A percentile compares a stretch with the other conserved stretches of the same genome.
phyloP scores from a whole-genome alignment of 2,797 vertebrate species.

The Artibeus jamaicensis region DNA sequence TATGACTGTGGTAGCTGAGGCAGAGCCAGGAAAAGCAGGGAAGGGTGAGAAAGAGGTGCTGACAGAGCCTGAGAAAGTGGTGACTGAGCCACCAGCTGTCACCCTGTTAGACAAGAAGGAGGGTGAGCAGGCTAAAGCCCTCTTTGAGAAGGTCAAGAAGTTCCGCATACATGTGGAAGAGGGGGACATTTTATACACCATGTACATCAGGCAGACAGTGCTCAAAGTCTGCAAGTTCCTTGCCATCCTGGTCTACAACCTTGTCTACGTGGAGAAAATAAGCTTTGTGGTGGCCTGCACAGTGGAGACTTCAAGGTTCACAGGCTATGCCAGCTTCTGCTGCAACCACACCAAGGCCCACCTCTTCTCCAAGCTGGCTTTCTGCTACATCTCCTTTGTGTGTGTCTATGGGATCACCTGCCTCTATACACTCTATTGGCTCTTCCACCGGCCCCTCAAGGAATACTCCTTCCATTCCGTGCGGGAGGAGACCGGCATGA shows the following conservation, averaged over 20 bases:
- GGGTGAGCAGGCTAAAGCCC: constrained; percentile 93
- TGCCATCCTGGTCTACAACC: constrained; percentile 88
- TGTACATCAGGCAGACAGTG: constrained; percentile 92
- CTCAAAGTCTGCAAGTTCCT: constrained; percentile 91
- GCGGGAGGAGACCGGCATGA: constrained; percentile 90
- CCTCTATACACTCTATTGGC: constrained; percentile 93
- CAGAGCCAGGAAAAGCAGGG: constrained; percentile 75
- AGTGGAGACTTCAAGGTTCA: constrained; percentile 88
- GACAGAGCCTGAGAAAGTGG: constrained; percentile 82
- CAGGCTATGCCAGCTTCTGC: constrained; percentile 91
- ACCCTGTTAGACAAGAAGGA: constrained; percentile 92
- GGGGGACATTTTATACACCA: constrained; percentile 89
- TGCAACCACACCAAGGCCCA: constrained; percentile 94
- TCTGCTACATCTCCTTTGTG: constrained; percentile 91
- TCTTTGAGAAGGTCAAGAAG: constrained; percentile 95
- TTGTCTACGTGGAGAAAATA: constrained; percentile 87
- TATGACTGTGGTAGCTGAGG: neutral
- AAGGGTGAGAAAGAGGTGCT: constrained; percentile 74
- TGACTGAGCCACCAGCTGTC: constrained; percentile 79
- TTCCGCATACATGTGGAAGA: constrained; percentile 92
- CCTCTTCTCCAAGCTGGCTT: constrained; percentile 92
- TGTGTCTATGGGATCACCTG: constrained; percentile 90
- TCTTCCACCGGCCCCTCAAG: constrained; percentile 91
- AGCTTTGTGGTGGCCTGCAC: constrained; percentile 89
- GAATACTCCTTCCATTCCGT: constrained; percentile 91